Evolutionary conservation across 2,113 vertebrate genomes (phyloP), one percentile per base, ranked within the genome.

Genomic region (Erythrocebus patas): DNA sequence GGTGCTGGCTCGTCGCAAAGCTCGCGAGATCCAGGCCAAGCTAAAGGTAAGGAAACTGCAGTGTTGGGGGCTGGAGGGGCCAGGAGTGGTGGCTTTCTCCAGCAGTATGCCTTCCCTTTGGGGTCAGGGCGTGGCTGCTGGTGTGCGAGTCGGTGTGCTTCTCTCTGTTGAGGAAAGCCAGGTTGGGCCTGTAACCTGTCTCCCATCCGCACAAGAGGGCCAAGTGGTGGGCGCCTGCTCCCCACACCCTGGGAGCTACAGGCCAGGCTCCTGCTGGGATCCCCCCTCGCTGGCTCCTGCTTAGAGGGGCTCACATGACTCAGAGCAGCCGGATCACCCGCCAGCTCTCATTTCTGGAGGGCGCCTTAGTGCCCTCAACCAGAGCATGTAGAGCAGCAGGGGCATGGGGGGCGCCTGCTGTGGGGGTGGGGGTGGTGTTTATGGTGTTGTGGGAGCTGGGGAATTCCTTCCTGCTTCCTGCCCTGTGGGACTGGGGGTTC

Each of bases 21-120:
- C 99, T 98, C 99, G 99, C 61, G 99, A 99, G 98, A 99, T 99
- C 98, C 99, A 99, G 99, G 99, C 99, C 98, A 99, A 99, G 98
- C 99, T 99, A 94, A 99, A 99, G 99, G 99, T 99, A 99, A 97
- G 99, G 88, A 23, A 1, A 5, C 20, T 20, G 18, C 14, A 25
- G 61, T 2, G 0, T 2, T 2, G 68, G 52, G n/a, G 5, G 8
- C 4, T 22, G 14, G 32, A 10, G 32, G 38, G 18, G 45, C 3
- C 11, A 5, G 70, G 43, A 81, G 13, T 2, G 3, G 18, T 57
- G 48, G 45, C n/a, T 45, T 45, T 70, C 40, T 75, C 76, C 35
- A 70, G 68, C 2, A 22, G 70, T n/a, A 43, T 76, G 8, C 16
- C 59, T 92, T 38, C 27, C n/a, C 6, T 17, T 55, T 52, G 52